Evolutionary conservation across 2,113 vertebrate species (phyloP).

Genomic region (Sebastes fasciatus): DNA sequence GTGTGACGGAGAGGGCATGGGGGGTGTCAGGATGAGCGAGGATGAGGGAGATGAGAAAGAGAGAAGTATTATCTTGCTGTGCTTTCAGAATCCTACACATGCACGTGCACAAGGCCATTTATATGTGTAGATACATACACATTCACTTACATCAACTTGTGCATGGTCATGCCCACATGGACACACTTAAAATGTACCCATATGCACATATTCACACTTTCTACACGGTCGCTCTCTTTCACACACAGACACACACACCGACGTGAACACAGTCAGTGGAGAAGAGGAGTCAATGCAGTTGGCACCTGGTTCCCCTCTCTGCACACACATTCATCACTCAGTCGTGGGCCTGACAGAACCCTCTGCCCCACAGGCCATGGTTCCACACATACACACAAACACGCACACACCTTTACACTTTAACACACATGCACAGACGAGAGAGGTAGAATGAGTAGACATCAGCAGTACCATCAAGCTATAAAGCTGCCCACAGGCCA

Average conservation of each 20-base stretch:
- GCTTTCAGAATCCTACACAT: slow-evolving; percentile 60
- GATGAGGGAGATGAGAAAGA: slow-evolving; percentile 82
- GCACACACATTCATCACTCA: slow-evolving; percentile 82
- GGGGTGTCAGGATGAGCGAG: slow-evolving; percentile 83
- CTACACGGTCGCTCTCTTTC: slow-evolving; percentile 3
- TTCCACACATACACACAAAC: slow-evolving; percentile 59
- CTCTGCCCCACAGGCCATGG: slow-evolving; percentile 72
- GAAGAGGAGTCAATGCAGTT: slow-evolving; percentile 69
- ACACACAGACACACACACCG: slow-evolving; percentile 30
- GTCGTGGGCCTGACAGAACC: slow-evolving; percentile 75
- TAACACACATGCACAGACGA: slow-evolving; percentile 45
- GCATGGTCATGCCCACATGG: slow-evolving; percentile 11
- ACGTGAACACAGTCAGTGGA: slow-evolving; percentile 37
- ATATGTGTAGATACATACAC: slow-evolving; percentile 17
- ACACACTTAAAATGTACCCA: slow-evolving; percentile 14
- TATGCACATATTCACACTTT: slow-evolving; percentile 28
- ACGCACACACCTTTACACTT: slow-evolving; percentile 39
- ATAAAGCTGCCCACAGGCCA: slow-evolving; percentile 38
- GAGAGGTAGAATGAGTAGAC: slow-evolving; percentile 18
- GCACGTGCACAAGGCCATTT: slow-evolving; percentile 31
- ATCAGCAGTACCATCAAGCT: slow-evolving; percentile 23
- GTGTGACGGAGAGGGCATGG: slow-evolving; percentile 84
- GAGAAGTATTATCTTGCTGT: slow-evolving; percentile 74
- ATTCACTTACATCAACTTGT: slow-evolving; percentile 25
- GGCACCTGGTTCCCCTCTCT: slow-evolving; percentile 65